Base-by-base conservation (phyloP, 2,797 vertebrate genomes). In the Tragopan temminckii region DNA sequence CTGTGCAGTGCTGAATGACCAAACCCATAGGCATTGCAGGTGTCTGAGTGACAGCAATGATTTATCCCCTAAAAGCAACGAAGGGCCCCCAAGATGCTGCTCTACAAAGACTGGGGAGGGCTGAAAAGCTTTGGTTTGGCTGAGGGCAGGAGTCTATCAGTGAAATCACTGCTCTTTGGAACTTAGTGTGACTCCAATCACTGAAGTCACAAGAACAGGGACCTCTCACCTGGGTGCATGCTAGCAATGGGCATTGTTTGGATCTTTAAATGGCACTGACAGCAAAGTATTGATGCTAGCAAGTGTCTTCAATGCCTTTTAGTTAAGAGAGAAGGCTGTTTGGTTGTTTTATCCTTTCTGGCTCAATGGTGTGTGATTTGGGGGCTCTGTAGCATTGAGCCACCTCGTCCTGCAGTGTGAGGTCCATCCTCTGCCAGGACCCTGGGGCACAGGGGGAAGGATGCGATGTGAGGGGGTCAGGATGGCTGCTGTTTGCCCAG, bases 391-490 rank as follows among this genome's bases (percentile, higher is more conserved):
- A 35, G 27, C 5, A 1, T 0, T 18, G 40, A 58, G 57, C 0
- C 9, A 11, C 31, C 9, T 7, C 1, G 4, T 4, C 25, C 7
- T 45, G 4, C 7, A 13, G 40, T 0, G 13, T 0, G 27, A 12
- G 5, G 10, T 23, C 29, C 13, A 15, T 17, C 8, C 19, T 52
- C 6, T 13, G 31, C 5, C 18, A 14, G 27, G 38, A 42, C 33
- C 27, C 50, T n/a, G 29, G 33, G 20, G 29, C 36, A 35, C 25
- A 9, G 48, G 38, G n/a, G 46, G 29, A 25, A n/a, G 46, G 16
- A 11, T 24, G 23, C 19, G 33, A 1, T 14, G 29, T 12, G 20
- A 23, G 9, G 14, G 17, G 45, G 14, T 7, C 9, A 2, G 4
- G 9, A 1, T 7, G 14, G 11, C 7, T 70, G 21, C 29, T 6